Percentiles rank a stretch among this genome's conserved stretches.
phyloP scores from a whole-genome alignment of 2,113 vertebrate genomes.

The Catagonus wagneri region DNA sequence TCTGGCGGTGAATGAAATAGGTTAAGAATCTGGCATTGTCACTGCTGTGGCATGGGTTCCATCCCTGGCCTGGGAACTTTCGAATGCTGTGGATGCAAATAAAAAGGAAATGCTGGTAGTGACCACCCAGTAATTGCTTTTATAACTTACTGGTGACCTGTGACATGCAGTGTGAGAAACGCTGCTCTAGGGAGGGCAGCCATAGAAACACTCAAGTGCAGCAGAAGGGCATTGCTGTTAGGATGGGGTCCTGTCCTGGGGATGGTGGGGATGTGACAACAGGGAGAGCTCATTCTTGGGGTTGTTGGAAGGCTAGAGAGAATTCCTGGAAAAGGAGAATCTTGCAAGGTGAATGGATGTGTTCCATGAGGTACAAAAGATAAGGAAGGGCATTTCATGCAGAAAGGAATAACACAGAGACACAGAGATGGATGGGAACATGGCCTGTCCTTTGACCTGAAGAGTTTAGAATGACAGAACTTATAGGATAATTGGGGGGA shows the following conservation, averaged over 20 bases:
- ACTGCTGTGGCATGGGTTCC: no score
- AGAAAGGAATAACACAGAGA: not conserved
- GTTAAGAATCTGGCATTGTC: no score
- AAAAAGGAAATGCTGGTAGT: not conserved
- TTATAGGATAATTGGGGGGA: not conserved
- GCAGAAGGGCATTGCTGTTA: not conserved
- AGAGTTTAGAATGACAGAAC: not conserved
- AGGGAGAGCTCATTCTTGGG: not conserved
- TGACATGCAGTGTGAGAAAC: not conserved
- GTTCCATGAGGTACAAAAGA: not conserved
- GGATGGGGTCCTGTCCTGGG: not conserved
- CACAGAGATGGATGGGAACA: not conserved
- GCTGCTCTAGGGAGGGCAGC: not conserved
- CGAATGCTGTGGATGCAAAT: no score
- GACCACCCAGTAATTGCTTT: not conserved
- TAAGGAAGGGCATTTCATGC: not conserved
- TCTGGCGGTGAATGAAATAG: no score
- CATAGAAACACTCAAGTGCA: not conserved
- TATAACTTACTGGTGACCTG: not conserved
- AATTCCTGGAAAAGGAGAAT: not conserved
- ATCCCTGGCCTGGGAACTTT: no score
- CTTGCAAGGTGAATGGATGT: not conserved
- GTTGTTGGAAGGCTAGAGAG: not conserved
- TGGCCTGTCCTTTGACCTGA: not conserved
- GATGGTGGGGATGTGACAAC: not conserved